phyloP scores from a whole-genome alignment of 1,140 invertebrate genomes.

The Neelides sp. region DNA sequence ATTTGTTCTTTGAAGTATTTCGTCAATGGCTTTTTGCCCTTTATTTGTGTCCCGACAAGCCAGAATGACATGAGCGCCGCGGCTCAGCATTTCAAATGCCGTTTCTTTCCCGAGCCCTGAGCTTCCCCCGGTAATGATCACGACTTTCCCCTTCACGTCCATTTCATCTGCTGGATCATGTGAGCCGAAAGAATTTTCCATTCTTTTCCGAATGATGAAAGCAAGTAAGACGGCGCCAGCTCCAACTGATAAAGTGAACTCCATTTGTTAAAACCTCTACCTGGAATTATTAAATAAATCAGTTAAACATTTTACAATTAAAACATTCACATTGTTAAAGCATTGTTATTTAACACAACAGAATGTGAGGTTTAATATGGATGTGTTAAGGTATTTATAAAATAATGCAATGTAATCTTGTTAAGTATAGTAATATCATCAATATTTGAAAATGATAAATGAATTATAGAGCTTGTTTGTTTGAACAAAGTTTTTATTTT shows the following conservation, averaged over 20 bases:
- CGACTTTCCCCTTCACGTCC: slow-evolving; percentile 36
- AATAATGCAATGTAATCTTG: no score
- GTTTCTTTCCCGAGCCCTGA: slow-evolving; percentile 46
- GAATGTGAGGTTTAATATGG: neutral
- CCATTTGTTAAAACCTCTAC: no score
- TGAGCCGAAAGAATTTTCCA: slow-evolving; percentile 10
- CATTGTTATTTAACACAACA: neutral
- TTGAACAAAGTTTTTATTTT: no score
- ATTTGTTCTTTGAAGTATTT: slow-evolving; percentile 43
- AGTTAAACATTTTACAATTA: neutral
- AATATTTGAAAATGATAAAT: no score
- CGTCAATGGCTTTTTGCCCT: slow-evolving; percentile 44
- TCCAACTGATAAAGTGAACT: neutral
- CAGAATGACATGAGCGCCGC: slow-evolving; percentile 37
- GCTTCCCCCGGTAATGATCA: slow-evolving; percentile 41
- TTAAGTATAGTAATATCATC: no score
- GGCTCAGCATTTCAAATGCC: slow-evolving; percentile 41
- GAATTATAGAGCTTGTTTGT: no score
- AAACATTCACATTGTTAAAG: neutral
- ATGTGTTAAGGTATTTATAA: slow-evolving; percentile 1
- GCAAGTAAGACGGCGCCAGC: slow-evolving; percentile 7
- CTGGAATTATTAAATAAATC: neutral
- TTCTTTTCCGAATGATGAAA: slow-evolving; percentile 3
- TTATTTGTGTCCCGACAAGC: slow-evolving; percentile 50
- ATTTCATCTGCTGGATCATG: slow-evolving; percentile 22